Base-by-base conservation (phyloP, 2,888 invertebrate genomes). In the Perizoma flavofasciatum region DNA sequence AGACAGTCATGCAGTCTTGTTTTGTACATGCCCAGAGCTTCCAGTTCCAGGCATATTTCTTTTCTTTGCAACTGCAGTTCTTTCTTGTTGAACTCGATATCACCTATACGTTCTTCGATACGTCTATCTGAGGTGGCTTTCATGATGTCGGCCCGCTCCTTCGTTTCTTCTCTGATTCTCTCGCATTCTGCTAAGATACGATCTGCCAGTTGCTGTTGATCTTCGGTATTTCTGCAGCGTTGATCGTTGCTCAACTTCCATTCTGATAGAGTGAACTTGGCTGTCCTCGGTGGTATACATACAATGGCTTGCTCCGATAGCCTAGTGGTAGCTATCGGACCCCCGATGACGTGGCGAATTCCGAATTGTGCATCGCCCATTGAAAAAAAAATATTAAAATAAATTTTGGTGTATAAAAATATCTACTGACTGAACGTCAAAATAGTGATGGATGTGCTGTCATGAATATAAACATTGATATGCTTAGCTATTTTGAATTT, bases 141-240 rank as follows among this genome's bases (percentile, higher is more conserved):
- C 85, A 97, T 96, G 39, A 93, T 90, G 48, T 93, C 91, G 0
- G 96, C 94, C 45, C 94, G 93, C 79, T 97, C 96, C n/a, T 93
- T 91, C 0, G 95, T 94, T 77, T 96, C 95, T 48, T 96, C 95
- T 51, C 95, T 93, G 35, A 97, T 82, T 52, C 96, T 87, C 57
- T 92, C 83, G 55, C 93, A 91, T 71, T 94, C 94, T 49, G 90
- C 92, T 11, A 97, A 87, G 49, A 97, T 90, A 60, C 96, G 93
- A 81, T 98, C 97, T 0, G 98, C 96, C 7, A 96, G 89, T 76
- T 96, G 95, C 80, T 97, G 96, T 78, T 98, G 97, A 65, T 95
- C 95, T 72, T 96, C 95, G 9, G 96, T 96, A 62, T 95, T 95
- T 67, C 95, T 92, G 82, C 94, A 94, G 73, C 95, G 93, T 59